A percentile compares a stretch with the other conserved stretches of the same genome.
Conservation (phyloP, 2,888 invertebrate genomes). For the Leucophora obtusa region DNA sequence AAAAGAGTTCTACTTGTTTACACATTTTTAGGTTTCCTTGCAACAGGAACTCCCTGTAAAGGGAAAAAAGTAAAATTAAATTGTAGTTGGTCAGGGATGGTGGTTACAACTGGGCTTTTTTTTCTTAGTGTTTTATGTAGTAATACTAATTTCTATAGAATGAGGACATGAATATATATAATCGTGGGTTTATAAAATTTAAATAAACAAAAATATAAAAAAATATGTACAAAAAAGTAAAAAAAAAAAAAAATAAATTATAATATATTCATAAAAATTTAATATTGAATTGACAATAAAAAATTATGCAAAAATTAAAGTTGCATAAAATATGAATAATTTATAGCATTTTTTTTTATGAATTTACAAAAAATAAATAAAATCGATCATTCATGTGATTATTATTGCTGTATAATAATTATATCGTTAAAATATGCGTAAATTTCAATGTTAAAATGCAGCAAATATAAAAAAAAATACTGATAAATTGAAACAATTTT, state of each 20-base stretch:
- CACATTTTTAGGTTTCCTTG: not conserved
- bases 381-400: not conserved
- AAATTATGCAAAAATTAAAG: conserved; percentile 14
- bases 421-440: not conserved
- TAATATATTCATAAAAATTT: not conserved
- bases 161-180: not conserved
- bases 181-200: not conserved
- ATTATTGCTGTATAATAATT: not conserved
- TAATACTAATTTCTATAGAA: not conserved
- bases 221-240: too few species aligned
- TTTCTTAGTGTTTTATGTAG: not conserved
- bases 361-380: not conserved
- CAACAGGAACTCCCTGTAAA: not conserved
- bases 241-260: too few species aligned
- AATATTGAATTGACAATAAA: conserved; percentile 10
- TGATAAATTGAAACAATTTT: too few species aligned
- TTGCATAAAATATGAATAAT: not conserved
- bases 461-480: too few species aligned
- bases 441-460: too few species aligned
- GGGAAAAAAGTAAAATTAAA: not conserved
- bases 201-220: not conserved
- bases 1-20: not conserved
- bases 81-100: not conserved
- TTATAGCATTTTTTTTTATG: not conserved
- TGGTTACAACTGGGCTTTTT: not conserved